Percentiles rank a stretch among this genome's conserved stretches.
phyloP scores from a whole-genome alignment of 2,113 vertebrate genomes.

The Bucco capensis region DNA sequence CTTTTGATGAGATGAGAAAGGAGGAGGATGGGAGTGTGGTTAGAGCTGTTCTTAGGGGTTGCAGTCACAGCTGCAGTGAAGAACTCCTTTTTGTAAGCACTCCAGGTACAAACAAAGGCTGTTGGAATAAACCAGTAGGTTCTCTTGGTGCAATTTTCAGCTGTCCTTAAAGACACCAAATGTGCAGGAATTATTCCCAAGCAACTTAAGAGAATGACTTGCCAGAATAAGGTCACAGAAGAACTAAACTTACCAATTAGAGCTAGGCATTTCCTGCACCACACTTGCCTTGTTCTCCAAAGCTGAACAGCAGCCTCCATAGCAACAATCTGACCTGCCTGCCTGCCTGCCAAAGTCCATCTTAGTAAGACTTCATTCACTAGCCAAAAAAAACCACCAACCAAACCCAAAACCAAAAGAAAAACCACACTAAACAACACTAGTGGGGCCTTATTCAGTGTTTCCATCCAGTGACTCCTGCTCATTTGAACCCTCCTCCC shows the following conservation, averaged over 20 bases:
- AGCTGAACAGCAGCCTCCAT: constrained; percentile 52
- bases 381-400: neutral
- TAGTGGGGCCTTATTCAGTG: neutral
- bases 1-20: neutral
- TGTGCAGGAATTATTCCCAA: constrained; percentile 42
- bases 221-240: constrained; percentile 49
- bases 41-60: neutral
- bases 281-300: constrained; percentile 46
- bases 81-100: neutral
- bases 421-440: no score
- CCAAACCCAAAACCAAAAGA: neutral
- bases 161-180: constrained; percentile 19
- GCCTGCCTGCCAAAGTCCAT: constrained; percentile 30
- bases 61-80: constrained; percentile 9
- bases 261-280: constrained; percentile 51
- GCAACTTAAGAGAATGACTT: neutral
- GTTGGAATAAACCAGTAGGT: neutral
- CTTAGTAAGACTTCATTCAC: constrained; percentile 20
- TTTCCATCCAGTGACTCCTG: constrained; percentile 46
- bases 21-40: neutral
- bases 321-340: constrained; percentile 52
- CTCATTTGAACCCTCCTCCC: constrained; percentile 46
- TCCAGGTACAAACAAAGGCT: neutral
- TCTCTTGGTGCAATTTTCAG: neutral
- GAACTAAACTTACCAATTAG: constrained; percentile 31